Percentiles rank a stretch among this genome's conserved stretches.
Evolutionary conservation across 2,888 invertebrate species (phyloP).

Genomic region (Xestia ashworthii): DNA sequence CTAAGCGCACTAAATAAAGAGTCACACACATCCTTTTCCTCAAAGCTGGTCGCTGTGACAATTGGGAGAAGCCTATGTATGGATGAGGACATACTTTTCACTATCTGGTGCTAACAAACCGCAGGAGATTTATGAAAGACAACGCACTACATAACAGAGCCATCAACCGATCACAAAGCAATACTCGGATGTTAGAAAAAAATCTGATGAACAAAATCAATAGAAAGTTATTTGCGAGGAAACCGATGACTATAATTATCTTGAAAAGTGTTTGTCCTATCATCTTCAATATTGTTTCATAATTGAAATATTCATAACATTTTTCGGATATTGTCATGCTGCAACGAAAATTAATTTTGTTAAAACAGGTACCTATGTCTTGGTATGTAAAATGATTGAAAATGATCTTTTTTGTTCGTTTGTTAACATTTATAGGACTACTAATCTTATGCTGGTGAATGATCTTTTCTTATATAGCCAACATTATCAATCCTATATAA

Average conservation of each 20-base stretch:
- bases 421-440: neutral
- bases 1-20: neutral
- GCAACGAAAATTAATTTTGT: neutral
- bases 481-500: neutral
- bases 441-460: neutral
- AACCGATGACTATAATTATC: too few species aligned
- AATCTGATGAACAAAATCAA: neutral
- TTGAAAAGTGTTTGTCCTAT: neutral
- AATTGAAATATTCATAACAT: constrained; percentile 3
- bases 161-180: too few species aligned
- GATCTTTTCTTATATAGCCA: neutral
- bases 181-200: neutral
- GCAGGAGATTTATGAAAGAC: too few species aligned
- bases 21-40: neutral
- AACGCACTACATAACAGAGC: too few species aligned
- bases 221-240: neutral
- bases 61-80: neutral
- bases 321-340: too few species aligned
- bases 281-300: neutral
- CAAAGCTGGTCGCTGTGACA: neutral
- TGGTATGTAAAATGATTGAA: neutral
- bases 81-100: too few species aligned
- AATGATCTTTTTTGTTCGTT: neutral
- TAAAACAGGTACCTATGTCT: too few species aligned
- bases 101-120: too few species aligned